phyloP scores from a whole-genome alignment of 1,140 invertebrate genomes.

The Drosophila busckii region DNA sequence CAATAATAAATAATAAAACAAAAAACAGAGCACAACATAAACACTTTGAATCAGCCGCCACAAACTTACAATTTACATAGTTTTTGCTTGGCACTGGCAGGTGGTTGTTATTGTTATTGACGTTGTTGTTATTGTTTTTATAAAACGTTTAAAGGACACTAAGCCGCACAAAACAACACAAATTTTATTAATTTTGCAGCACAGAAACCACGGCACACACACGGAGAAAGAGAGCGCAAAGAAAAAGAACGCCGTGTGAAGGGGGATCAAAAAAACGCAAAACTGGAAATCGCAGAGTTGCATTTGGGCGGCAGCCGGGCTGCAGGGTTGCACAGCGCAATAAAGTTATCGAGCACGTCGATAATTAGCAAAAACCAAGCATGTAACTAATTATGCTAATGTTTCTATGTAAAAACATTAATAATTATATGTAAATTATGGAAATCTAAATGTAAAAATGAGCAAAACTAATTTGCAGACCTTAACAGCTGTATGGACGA shows the following conservation, averaged over 20 bases:
- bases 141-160: slow-evolving; percentile 28
- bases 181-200: slow-evolving; percentile 39
- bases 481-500: slow-evolving; percentile 14
- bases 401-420: too few relatives aligned
- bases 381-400: too few relatives aligned
- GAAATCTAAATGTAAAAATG: too few relatives aligned
- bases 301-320: slow-evolving; percentile 48
- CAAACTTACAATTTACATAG: slow-evolving; percentile 47
- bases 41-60: slow-evolving; percentile 1
- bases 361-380: slow-evolving; percentile 20
- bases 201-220: slow-evolving; percentile 30
- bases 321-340: slow-evolving; percentile 49
- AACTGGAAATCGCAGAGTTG: slow-evolving; percentile 75
- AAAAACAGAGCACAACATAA: slow-evolving; percentile 11
- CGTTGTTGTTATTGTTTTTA: slow-evolving; percentile 6
- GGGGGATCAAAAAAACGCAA: slow-evolving; percentile 56
- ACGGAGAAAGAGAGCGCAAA: slow-evolving; percentile 34
- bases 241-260: slow-evolving; percentile 63
- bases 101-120: slow-evolving; percentile 39
- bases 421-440: too few relatives aligned
- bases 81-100: slow-evolving; percentile 31
- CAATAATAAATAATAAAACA: slow-evolving; percentile 15
- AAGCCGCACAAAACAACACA: slow-evolving; percentile 36
- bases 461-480: not conserved
- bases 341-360: slow-evolving; percentile 44